These are phyloP conservation scores for Adelosebastes latens DNA, from an alignment of 2,797 vertebrate genomes.

Conservation along the genomic window DNA sequence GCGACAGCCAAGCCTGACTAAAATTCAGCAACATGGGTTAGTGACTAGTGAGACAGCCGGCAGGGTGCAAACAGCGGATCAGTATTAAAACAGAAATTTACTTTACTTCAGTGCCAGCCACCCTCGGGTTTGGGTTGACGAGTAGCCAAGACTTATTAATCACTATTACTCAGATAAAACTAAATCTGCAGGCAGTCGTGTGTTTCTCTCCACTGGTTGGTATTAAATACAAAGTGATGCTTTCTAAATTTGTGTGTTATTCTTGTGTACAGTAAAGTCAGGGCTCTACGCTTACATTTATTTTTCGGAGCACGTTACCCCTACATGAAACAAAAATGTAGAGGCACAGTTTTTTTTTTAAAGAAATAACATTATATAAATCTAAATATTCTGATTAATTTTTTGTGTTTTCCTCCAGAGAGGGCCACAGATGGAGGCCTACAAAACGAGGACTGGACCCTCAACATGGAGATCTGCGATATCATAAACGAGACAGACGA, in stretches of 20 bases:
- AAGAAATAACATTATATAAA: background rate
- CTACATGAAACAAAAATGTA: background rate
- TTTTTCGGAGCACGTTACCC: background rate
- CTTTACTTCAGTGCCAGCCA: background rate
- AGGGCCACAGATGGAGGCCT: constrained; percentile 97
- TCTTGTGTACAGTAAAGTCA: background rate
- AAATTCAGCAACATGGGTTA: constrained; percentile 6
- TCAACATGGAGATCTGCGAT: constrained; percentile 99
- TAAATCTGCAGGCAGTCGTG: background rate
- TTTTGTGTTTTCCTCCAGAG: constrained; percentile 82
- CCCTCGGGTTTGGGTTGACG: background rate
- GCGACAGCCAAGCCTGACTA: background rate
- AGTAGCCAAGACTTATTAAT: background rate
- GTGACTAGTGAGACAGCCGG: background rate
- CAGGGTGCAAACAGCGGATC: background rate
- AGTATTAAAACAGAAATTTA: background rate
- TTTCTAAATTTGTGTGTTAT: background rate
- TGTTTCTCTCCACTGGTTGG: background rate
- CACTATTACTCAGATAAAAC: background rate
- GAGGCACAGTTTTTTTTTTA: background rate
- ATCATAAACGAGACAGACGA: constrained; percentile 99
- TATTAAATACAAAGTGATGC: background rate
- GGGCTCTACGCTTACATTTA: background rate
- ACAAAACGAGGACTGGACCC: constrained; percentile 96
- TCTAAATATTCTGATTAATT: background rate